phyloP scores from a whole-genome alignment of 2,113 vertebrate species.

The human (Homo sapiens) region GRCh38 chr20:31990001-31990500 shows the following conservation, averaged over 20 bases:
- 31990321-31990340: too few relatives aligned
- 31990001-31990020: background rate
- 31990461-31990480: background rate
- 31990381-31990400: background rate
- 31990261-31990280: too few relatives aligned
- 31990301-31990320: too few relatives aligned
- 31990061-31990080: constrained; percentile 8
- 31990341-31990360: background rate
- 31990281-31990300: too few relatives aligned
- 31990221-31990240: too few relatives aligned
- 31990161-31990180: background rate
- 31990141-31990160: background rate
- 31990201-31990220: too few relatives aligned
- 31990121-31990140: background rate
- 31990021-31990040: background rate
- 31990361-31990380: constrained; percentile 35
- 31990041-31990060: background rate
- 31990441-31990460: background rate
- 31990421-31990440: background rate
- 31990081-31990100: background rate
- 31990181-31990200: too few relatives aligned
- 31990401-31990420: background rate
- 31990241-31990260: too few relatives aligned
- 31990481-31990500: background rate
- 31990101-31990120: background rate